These are phyloP conservation scores for Steinernema scapterisci DNA, from an alignment of 2,888 invertebrate genomes.

Conservation along the genomic window DNA sequence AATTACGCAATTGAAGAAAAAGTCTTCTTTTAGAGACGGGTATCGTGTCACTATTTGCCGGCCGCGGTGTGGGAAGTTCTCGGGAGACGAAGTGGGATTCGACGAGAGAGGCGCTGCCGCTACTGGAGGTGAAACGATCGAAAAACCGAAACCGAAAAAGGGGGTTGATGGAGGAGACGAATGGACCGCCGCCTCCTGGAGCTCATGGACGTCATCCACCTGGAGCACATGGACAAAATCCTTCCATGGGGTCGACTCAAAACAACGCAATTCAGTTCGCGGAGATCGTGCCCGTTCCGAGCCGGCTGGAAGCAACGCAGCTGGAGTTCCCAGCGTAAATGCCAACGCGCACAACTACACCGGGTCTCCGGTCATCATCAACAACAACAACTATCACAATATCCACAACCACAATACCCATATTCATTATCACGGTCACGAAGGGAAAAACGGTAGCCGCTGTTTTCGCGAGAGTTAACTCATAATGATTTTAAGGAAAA, in stretches of 20 bases:
- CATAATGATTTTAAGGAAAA: background rate
- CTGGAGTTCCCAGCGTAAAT: background rate
- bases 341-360: background rate
- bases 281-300: background rate
- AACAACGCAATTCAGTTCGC: background rate
- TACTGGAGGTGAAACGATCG: slow-evolving; percentile 27
- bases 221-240: slow-evolving; percentile 37
- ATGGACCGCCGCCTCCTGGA: slow-evolving; percentile 53
- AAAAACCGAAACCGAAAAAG: slow-evolving; percentile 35
- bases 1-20: background rate
- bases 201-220: slow-evolving; percentile 50
- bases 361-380: slow-evolving; percentile 2
- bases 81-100: slow-evolving; percentile 38
- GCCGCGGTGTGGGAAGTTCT: slow-evolving; percentile 56
- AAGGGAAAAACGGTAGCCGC: background rate
- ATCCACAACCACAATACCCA: slow-evolving; percentile 23
- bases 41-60: slow-evolving; percentile 67
- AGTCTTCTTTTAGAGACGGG: slow-evolving; percentile 56
- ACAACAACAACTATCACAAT: slow-evolving; percentile 28
- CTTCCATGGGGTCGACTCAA: background rate
- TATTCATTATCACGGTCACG: slow-evolving; percentile 21
- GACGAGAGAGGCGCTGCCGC: slow-evolving; percentile 40
- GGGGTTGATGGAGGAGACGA: background rate
- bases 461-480: too few relatives aligned
- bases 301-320: background rate